Evolutionary conservation across 2,113 vertebrate genomes (phyloP).

Genomic region (Coptodon rendalli): DNA sequence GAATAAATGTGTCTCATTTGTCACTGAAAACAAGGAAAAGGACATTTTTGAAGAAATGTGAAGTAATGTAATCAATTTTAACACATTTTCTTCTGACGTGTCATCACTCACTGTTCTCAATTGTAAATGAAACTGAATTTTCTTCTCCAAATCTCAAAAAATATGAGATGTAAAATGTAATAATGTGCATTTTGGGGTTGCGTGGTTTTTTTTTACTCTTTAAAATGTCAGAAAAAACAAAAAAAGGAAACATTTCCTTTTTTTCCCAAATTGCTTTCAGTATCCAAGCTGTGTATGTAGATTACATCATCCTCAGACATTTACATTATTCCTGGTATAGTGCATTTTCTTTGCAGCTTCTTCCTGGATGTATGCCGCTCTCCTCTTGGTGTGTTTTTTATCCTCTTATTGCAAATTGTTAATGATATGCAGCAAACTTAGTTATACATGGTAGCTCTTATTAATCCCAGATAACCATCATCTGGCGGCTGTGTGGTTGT

Average conservation of each 20-base stretch:
- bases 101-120: neutral
- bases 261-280: neutral
- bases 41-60: neutral
- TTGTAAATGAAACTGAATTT: neutral
- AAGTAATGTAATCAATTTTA: neutral
- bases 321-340: neutral
- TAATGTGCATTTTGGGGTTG: neutral
- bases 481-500: conserved; percentile 21
- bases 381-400: neutral
- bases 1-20: neutral
- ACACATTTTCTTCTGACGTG: neutral
- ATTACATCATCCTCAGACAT: neutral
- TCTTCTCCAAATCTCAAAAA: neutral
- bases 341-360: neutral
- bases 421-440: conserved; percentile 44
- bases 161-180: neutral
- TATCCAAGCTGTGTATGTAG: neutral
- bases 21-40: neutral
- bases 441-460: conserved; percentile 28
- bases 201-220: neutral
- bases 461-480: conserved; percentile 31
- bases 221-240: neutral
- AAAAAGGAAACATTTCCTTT: neutral
- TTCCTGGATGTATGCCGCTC: neutral
- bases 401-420: conserved; percentile 32